Evolutionary conservation across 2,797 vertebrate genomes (phyloP).

Genomic region (Myotis myotis): DNA sequence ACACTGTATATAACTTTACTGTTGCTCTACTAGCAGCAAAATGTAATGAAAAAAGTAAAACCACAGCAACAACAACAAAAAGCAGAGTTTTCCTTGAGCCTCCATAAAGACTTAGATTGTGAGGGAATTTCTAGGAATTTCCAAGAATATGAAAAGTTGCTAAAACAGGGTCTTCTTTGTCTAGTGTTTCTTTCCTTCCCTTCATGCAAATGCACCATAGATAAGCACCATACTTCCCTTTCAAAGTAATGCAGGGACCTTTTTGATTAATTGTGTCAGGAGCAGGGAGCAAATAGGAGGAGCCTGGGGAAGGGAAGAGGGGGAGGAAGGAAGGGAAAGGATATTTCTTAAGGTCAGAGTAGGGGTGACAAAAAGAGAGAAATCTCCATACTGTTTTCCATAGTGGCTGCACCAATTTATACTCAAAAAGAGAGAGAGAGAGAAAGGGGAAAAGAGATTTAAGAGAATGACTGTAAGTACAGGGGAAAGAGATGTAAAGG

Average conservation of each 20-base stretch:
- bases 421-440: not conserved
- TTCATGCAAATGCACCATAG: not conserved
- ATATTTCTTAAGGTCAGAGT: not conserved
- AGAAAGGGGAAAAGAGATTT: too few relatives aligned
- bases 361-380: not conserved
- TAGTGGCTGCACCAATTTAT: not conserved
- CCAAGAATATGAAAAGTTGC: not conserved
- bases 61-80: not conserved
- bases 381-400: not conserved
- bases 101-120: not conserved
- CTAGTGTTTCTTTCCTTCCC: not conserved
- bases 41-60: not conserved
- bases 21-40: not conserved
- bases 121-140: conserved; percentile 19
- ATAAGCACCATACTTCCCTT: not conserved
- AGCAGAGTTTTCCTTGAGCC: not conserved
- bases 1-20: not conserved
- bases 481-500: not conserved
- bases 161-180: not conserved
- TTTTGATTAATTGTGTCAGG: not conserved
- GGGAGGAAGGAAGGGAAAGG: not conserved
- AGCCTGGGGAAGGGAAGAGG: fast-evolving
- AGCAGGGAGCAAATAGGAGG: not conserved
- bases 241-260: not conserved
- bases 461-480: not conserved